phyloP scores from a whole-genome alignment of 2,888 invertebrate species.

The Rhingia rostrata region DNA sequence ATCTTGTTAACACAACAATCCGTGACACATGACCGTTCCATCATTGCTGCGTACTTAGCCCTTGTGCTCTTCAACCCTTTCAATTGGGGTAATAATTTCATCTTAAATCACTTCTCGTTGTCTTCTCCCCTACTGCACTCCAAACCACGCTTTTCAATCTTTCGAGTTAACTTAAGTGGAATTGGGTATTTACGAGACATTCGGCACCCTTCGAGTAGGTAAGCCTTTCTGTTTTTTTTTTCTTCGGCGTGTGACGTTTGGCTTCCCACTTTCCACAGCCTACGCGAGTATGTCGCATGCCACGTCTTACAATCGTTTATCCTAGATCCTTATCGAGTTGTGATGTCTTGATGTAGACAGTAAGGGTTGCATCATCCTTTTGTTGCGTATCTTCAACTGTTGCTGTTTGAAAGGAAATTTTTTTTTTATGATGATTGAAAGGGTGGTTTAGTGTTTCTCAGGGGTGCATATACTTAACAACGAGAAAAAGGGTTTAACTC shows the following conservation, averaged over 20 bases:
- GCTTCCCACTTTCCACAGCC: slow-evolving; percentile 14
- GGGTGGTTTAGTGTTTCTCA: slow-evolving; percentile 48
- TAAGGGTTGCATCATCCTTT: slow-evolving; percentile 62
- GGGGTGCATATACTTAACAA: slow-evolving; percentile 67
- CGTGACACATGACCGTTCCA: slow-evolving; percentile 60
- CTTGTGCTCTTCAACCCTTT: slow-evolving; percentile 80
- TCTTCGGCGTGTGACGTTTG: slow-evolving; percentile 32
- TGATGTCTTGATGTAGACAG: slow-evolving; percentile 58
- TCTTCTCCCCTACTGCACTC: slow-evolving; percentile 21
- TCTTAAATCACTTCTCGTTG: slow-evolving; percentile 64
- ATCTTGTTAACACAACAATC: slow-evolving; percentile 72
- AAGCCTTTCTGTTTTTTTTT: slow-evolving; percentile 29
- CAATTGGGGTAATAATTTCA: slow-evolving; percentile 76
- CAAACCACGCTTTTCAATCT: slow-evolving; percentile 52
- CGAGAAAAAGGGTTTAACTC: slow-evolving; percentile 37
- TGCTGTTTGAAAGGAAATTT: slow-evolving; percentile 60
- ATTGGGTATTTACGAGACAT: slow-evolving; percentile 72
- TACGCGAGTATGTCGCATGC: slow-evolving; percentile 29
- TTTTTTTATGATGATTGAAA: slow-evolving; percentile 71
- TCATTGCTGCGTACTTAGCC: slow-evolving; percentile 36
- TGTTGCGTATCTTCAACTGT: slow-evolving; percentile 49
- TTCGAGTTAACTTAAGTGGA: slow-evolving; percentile 68
- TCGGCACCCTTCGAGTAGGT: slow-evolving; percentile 43
- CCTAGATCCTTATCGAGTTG: slow-evolving; percentile 68
- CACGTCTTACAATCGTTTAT: slow-evolving; percentile 58